These are phyloP conservation scores for Venusia cambrica DNA, from an alignment of 2,888 invertebrate genomes.

Conservation along the genomic window DNA sequence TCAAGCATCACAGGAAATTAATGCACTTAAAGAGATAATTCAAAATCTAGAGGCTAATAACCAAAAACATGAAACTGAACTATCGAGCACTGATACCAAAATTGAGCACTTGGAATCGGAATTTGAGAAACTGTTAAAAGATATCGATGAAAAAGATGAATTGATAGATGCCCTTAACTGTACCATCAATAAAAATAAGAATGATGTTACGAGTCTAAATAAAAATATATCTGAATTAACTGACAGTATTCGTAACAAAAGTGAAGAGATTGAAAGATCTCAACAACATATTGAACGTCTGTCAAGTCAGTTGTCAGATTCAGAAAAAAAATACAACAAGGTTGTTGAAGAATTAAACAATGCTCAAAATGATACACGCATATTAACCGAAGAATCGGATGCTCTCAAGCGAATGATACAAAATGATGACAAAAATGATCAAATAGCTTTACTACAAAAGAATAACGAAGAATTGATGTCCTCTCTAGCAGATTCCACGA, in stretches of 20 bases:
- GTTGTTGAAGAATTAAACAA: constrained; percentile 48
- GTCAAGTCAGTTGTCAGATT: constrained; percentile 22
- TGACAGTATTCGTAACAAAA: constrained; percentile 43
- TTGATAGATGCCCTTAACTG: constrained; percentile 54
- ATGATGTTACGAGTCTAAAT: constrained; percentile 37
- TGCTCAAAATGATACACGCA: constrained; percentile 51
- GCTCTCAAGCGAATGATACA: constrained; percentile 52
- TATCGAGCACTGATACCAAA: constrained; percentile 52
- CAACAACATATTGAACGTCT: constrained; percentile 41
- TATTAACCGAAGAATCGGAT: constrained; percentile 46
- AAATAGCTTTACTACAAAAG: constrained; percentile 44
- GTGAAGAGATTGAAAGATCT: constrained; percentile 52
- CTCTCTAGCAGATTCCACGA: constrained; percentile 35
- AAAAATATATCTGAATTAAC: constrained; percentile 47
- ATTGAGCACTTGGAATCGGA: constrained; percentile 62
- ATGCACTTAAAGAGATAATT: constrained; percentile 43
- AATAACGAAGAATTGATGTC: constrained; percentile 34
- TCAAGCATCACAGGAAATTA: constrained; percentile 10
- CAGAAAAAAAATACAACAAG: constrained; percentile 37
- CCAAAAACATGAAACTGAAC: constrained; percentile 45
- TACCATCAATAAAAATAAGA: constrained; percentile 45
- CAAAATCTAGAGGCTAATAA: constrained; percentile 37
- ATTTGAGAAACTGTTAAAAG: constrained; percentile 53
- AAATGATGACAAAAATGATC: constrained; percentile 41
- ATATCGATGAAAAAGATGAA: constrained; percentile 66